Evolutionary conservation across 2,888 invertebrate species (phyloP).

Genomic region (Rhagonycha fulva): DNA sequence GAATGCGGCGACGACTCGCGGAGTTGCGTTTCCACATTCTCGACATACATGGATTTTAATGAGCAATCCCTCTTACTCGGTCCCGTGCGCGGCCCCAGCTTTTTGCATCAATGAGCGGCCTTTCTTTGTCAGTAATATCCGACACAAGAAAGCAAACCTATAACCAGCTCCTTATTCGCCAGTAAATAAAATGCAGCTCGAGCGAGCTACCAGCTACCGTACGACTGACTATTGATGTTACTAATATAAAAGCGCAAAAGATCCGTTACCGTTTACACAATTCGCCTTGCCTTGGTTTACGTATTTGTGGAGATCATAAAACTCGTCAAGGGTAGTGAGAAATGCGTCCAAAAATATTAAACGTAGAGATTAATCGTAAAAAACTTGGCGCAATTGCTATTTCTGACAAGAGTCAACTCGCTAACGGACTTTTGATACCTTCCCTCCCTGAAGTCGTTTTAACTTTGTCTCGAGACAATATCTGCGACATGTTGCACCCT

Average conservation of each 20-base stretch:
- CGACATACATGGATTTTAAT: slow-evolving; percentile 56
- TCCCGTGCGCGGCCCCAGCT: slow-evolving; percentile 44
- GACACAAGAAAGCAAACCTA: slow-evolving; percentile 34
- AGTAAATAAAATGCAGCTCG: slow-evolving; percentile 21
- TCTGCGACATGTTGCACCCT: slow-evolving; percentile 27
- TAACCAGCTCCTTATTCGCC: slow-evolving; percentile 28
- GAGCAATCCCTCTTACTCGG: slow-evolving; percentile 49
- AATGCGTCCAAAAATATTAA: slow-evolving; percentile 37
- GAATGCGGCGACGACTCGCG: slow-evolving; percentile 52
- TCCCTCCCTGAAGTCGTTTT: slow-evolving; percentile 30
- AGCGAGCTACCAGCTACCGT: slow-evolving; percentile 8
- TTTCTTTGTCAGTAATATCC: slow-evolving; percentile 40
- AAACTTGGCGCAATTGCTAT: slow-evolving; percentile 31
- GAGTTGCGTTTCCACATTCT: slow-evolving; percentile 56
- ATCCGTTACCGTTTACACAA: background rate
- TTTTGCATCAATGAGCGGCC: slow-evolving; percentile 50
- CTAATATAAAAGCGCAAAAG: background rate
- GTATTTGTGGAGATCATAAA: slow-evolving; percentile 33
- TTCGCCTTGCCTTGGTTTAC: slow-evolving; percentile 2
- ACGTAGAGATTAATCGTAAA: slow-evolving; percentile 38
- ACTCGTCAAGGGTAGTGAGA: slow-evolving; percentile 31
- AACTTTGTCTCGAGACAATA: slow-evolving; percentile 28
- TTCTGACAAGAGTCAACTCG: slow-evolving; percentile 27
- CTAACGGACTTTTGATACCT: slow-evolving; percentile 37
- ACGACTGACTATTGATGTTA: slow-evolving; percentile 4